Base-by-base conservation (phyloP, 1,140 invertebrate genomes). In the Telenomus remus region DNA sequence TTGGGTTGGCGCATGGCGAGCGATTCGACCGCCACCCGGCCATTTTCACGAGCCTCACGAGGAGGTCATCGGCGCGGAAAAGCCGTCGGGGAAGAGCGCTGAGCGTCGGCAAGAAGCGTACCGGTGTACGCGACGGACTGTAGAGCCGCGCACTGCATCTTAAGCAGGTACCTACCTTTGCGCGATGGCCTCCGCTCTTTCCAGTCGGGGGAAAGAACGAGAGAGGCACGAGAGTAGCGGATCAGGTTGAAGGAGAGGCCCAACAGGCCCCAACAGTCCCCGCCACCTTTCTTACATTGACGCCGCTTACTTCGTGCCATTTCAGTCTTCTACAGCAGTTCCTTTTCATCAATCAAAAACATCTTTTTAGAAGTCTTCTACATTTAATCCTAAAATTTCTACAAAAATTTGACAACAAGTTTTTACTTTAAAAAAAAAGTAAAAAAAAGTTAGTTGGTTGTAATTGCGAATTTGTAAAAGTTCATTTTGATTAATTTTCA, bases 101-200 rank as follows among this genome's bases (percentile, higher is more conserved):
- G 2, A 13, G 7, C 6, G 43, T 12, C 13, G 11, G 13, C n/a
- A 44, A 44, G 27, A 51, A 80, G 80, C 76, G 81, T 79, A 76
- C 78, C 82, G 82, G 80, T 84, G 83, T 83, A 81, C 78, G 73
- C 79, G 68, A 81, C 79, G 77, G 82, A 79, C 82, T 80, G 80
- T 79, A 81, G 80, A 83, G 81, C 77, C 79, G 80, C 78, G 81
- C 76, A 86, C 85, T 85, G 84, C 85, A 86, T 86, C 81, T 78
- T 81, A 82, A 84, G 83, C 78, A 85, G 82, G 85, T 85, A 85
- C 83, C 83, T 57, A 13, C n/a, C n/a, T n/a, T n/a, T 35, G 63
- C 54, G 54, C 63, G 63, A 66, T 80, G 84, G 82, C 74, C 74
- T 76, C 80, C 72, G 59, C 56, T 79, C 77, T 81, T 65, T 77